Evolutionary conservation across 2,888 invertebrate genomes (phyloP), one percentile per base, ranked within the genome.

Genomic region (Trimorus sp.): DNA sequence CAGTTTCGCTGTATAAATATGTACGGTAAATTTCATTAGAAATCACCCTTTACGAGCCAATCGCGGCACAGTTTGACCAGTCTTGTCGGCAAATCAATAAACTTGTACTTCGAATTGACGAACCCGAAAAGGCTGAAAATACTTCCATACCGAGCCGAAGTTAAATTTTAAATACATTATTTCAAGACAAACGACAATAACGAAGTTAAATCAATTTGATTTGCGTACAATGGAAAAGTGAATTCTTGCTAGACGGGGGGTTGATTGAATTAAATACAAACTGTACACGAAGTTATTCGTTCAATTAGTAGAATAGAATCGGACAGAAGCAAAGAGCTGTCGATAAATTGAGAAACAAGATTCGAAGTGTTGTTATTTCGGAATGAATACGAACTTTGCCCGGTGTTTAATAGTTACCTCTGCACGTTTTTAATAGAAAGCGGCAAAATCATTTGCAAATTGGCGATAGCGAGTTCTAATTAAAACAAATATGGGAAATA

Each of bases 191-290:
- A 62, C 48, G 65, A 53, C 60, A 69, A 76, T 69, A 62, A 69
- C 62, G 49, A 76, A 62, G 48, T 69, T 62, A 69, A 76, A 76
- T 62, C 38, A 69, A 69, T 69, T 69, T 48, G 54, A 69, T 60
- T 49, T 42, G 5, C 42, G 56, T 68, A 69, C 54, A 62, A 60
- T 62, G 54, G 62, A 76, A 66, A 76, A 76, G 69, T 45, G 49
- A 42, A 76, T 68, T 76, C 59, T 76, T 76, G 60, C 51, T 59
- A 75, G 66, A 68, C 54, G 12, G 9, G 40, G 26, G 38, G 37
- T 59, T 66, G 63, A 63, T 69, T 58, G 49, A 77, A 77, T 77
- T 70, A 70, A 77, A 77, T 69, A 77, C 56, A 77, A 63, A 59
- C 65, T 71, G 49, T 58, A 65, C 70, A 45, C 45, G 45, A 71